Conservation (phyloP, 2,888 invertebrate species). For the Podotricha telesiphe region DNA sequence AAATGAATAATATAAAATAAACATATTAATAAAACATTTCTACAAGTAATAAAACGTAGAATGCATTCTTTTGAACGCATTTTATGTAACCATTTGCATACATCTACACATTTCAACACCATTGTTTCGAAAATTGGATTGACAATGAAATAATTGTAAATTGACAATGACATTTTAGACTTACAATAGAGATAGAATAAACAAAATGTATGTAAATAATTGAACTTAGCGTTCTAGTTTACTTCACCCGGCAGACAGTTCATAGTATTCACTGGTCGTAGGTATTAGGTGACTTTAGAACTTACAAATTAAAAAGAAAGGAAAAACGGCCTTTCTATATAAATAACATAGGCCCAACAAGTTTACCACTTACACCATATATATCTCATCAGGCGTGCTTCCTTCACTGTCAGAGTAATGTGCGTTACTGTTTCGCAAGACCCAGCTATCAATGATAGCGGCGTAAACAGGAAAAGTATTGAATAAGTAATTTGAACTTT, state of each 20-base stretch:
- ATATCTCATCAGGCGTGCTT: constrained; percentile 30
- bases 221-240: too few relatives aligned
- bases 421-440: constrained; percentile 33
- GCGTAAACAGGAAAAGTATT: constrained; percentile 28
- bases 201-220: neutral
- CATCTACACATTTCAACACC: neutral
- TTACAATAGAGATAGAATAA: neutral
- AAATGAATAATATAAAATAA: too few relatives aligned
- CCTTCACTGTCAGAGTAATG: constrained; percentile 24
- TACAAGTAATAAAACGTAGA: too few relatives aligned
- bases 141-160: neutral
- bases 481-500: neutral
- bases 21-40: too few relatives aligned
- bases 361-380: constrained; percentile 6
- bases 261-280: too few relatives aligned
- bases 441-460: constrained; percentile 21
- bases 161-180: neutral
- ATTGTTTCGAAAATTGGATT: neutral
- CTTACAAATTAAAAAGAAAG: too few relatives aligned
- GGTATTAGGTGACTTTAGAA: too few relatives aligned
- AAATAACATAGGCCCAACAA: neutral
- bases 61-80: too few relatives aligned
- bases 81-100: neutral
- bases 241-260: too few relatives aligned
- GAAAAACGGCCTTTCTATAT: neutral